Evolutionary conservation across 2,113 vertebrate genomes (phyloP), one percentile per base, ranked within the genome.

Genomic region (Tupaia tana): DNA sequence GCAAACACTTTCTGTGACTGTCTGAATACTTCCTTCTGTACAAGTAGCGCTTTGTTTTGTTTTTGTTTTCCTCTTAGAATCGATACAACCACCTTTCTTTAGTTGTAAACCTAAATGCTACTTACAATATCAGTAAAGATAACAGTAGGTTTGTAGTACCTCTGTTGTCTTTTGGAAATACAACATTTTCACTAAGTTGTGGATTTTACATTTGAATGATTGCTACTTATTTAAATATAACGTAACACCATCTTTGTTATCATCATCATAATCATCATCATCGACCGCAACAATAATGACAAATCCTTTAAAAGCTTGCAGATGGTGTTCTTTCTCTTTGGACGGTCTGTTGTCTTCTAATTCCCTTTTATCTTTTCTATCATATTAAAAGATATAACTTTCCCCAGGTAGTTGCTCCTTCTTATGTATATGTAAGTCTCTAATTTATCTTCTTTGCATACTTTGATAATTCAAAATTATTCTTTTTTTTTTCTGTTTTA

Each of bases 1-100:
- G 75, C 79, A 85, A 89, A 89, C 86, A 83, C 13, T 90, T 88
- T 58, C 27, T 93, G 74, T 61, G 15, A 34, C 18, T 25, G 56
- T 67, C 89, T 93, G 79, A 78, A 43, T 66, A 16, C 43, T 16
- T 75, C 31, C 83, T 58, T 86, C 54, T 82, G 5, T 22, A 27
- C 9, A 73, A 27, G 8, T 19, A 64, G 22, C 59, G 34, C 54
- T 78, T 79, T 77, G 61, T 80, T 90, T 66, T 16, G 88, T 64
- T 43, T 20, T 3, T 43, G 8, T 56, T 84, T 89, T 58, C 11
- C n/a, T 43, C 56, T 86, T 93, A 7, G 9, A 94, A 83, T 43
- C 34, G 66, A 71, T 54, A 66, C 75, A 80, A 91, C 93, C 43
- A 74, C 69, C 31, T 74, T 59, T 24, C 54, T 79, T 71, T 86